These are phyloP conservation scores for Eumacrocentrus americanus DNA, from an alignment of 2,888 invertebrate genomes.

Conservation along the genomic window DNA sequence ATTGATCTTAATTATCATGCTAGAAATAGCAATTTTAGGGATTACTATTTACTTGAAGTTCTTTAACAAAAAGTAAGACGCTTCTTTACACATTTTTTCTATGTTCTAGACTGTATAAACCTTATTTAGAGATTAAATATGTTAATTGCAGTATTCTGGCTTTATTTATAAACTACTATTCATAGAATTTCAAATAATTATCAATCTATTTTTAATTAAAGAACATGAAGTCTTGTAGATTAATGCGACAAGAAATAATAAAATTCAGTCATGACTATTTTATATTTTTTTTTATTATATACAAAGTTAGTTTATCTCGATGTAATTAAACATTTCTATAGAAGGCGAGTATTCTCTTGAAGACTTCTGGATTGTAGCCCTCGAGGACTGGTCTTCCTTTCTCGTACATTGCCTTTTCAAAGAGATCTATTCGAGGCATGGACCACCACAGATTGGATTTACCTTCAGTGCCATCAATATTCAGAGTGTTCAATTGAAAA, in stretches of 20 bases:
- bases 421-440: slow-evolving; percentile 70
- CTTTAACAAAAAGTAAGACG: too few species aligned
- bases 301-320: neutral
- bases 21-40: slow-evolving; percentile 72
- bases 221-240: neutral
- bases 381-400: slow-evolving; percentile 71
- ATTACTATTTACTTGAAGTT: slow-evolving; percentile 71
- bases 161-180: too few species aligned
- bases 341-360: slow-evolving; percentile 79
- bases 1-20: slow-evolving; percentile 73
- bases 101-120: too few species aligned
- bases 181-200: neutral
- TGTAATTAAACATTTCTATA: slow-evolving; percentile 69
- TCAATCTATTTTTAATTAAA: neutral
- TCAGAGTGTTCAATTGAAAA: slow-evolving; percentile 82
- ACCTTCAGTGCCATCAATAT: slow-evolving; percentile 67
- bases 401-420: slow-evolving; percentile 70
- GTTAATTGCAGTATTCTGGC: neutral
- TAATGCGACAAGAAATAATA: too few species aligned
- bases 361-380: slow-evolving; percentile 80
- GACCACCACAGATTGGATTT: slow-evolving; percentile 84
- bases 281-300: slow-evolving; percentile 4
- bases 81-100: too few species aligned
- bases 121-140: neutral
- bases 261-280: neutral